Conservation (phyloP, 1,140 invertebrate species). For the Patella vulgata region DNA sequence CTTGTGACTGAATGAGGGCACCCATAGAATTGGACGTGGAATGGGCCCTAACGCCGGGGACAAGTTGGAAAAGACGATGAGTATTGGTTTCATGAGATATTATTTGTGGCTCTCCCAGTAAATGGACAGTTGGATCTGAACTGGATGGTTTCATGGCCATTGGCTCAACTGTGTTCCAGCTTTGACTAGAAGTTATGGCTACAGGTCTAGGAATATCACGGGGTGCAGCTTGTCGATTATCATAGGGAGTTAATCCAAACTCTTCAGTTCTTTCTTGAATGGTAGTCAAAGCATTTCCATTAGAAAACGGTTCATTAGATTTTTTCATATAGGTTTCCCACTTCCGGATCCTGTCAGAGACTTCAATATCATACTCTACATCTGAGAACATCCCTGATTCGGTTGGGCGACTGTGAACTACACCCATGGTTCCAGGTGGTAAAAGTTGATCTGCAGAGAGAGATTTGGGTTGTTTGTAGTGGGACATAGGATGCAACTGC, state of each 20-base stretch:
- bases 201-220: too few relatives aligned
- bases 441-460: conserved; percentile 3
- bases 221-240: too few relatives aligned
- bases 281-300: conserved; percentile 25
- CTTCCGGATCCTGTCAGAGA: conserved; percentile 58
- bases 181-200: too few relatives aligned
- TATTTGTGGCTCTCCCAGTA: conserved; percentile 37
- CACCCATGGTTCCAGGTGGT: conserved; percentile 7
- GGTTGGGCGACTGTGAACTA: conserved; percentile 17
- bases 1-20: conserved; percentile 9
- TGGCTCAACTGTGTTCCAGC: neutral
- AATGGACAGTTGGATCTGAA: conserved; percentile 30
- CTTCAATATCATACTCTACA: conserved; percentile 62
- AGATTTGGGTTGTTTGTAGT: conserved; percentile 14
- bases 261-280: conserved; percentile 35
- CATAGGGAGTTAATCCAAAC: too few relatives aligned
- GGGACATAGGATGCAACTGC: conserved; percentile 29
- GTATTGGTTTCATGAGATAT: conserved; percentile 48
- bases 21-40: conserved; percentile 9
- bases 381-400: conserved; percentile 61
- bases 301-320: conserved; percentile 21
- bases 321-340: conserved; percentile 59
- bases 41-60: conserved; percentile 18
- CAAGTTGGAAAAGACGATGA: conserved; percentile 48
- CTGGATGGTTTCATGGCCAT: conserved; percentile 19